phyloP scores from a whole-genome alignment of 2,888 invertebrate genomes.

The Bruchidius siliquastri region DNA sequence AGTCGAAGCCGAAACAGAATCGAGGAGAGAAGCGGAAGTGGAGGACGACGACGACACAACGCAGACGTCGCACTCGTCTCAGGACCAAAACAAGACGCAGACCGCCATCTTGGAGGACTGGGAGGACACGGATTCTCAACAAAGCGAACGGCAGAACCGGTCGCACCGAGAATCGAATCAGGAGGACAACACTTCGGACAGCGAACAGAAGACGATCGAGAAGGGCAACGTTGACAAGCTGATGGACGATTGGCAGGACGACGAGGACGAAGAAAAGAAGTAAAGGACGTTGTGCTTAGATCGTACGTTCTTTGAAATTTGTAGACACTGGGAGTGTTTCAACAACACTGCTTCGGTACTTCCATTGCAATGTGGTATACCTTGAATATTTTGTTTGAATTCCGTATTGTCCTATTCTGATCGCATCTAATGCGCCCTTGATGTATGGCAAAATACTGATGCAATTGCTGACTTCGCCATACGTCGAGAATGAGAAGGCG shows the following conservation, averaged over 20 bases:
- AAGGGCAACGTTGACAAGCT: slow-evolving; percentile 43
- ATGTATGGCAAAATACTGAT: too few relatives aligned
- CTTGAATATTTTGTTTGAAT: too few relatives aligned
- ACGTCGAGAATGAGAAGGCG: too few relatives aligned
- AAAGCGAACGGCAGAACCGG: slow-evolving; percentile 35
- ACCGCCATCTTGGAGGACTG: slow-evolving; percentile 43
- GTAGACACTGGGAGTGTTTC: too few relatives aligned
- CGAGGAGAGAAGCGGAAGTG: neutral
- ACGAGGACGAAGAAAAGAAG: slow-evolving; percentile 38
- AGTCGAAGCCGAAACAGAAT: neutral
- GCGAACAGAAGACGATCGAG: slow-evolving; percentile 18
- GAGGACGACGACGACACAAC: neutral
- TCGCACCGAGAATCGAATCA: slow-evolving; percentile 2
- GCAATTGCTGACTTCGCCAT: too few relatives aligned
- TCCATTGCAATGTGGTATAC: too few relatives aligned
- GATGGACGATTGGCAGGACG: slow-evolving; percentile 49
- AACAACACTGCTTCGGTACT: too few relatives aligned
- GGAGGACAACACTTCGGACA: neutral
- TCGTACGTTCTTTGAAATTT: too few relatives aligned
- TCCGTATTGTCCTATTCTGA: too few relatives aligned
- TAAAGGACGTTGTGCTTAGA: slow-evolving; percentile 8
- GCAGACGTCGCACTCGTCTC: neutral
- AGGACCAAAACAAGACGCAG: neutral
- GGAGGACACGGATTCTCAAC: slow-evolving; percentile 48
- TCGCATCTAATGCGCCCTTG: too few relatives aligned